Conservation (phyloP, 2,797 vertebrate species). For the Taenioides sp. region DNA sequence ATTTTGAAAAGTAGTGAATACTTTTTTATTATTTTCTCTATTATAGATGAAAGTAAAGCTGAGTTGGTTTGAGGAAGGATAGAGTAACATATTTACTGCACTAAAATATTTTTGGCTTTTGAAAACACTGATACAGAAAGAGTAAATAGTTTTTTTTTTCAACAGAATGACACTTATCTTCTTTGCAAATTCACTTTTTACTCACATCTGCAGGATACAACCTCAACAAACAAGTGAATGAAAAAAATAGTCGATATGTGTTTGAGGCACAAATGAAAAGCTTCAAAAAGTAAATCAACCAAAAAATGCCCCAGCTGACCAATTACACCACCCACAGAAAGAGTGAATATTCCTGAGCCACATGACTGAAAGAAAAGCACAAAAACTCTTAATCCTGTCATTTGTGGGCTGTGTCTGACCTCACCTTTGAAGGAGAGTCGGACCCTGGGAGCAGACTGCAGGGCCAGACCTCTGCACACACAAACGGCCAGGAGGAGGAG, state of each 20-base stretch:
- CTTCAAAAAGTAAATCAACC: not conserved
- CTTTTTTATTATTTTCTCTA: too few relatives aligned
- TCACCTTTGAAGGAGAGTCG: constrained; percentile 83
- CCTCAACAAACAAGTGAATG: not conserved
- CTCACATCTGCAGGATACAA: not conserved
- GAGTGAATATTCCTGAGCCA: not conserved
- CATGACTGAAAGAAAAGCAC: not conserved
- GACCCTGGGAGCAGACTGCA: constrained; percentile 76
- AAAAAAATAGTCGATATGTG: too few relatives aligned
- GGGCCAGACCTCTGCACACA: constrained; percentile 70
- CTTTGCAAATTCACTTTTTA: not conserved
- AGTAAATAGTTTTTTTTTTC: not conserved
- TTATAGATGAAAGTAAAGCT: not conserved
- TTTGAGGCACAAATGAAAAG: too few relatives aligned
- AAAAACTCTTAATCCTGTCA: not conserved
- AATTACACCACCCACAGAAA: not conserved
- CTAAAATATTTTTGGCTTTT: too few relatives aligned
- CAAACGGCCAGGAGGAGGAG: constrained; percentile 75
- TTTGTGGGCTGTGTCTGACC: constrained; percentile 23
- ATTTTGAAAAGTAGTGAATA: too few relatives aligned
- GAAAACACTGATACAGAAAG: not conserved
- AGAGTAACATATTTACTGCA: too few relatives aligned
- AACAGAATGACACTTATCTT: too few relatives aligned
- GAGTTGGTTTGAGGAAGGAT: not conserved
- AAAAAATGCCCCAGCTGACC: not conserved